Base-by-base conservation (phyloP, 2,113 vertebrate genomes). In the Equus quagga region DNA sequence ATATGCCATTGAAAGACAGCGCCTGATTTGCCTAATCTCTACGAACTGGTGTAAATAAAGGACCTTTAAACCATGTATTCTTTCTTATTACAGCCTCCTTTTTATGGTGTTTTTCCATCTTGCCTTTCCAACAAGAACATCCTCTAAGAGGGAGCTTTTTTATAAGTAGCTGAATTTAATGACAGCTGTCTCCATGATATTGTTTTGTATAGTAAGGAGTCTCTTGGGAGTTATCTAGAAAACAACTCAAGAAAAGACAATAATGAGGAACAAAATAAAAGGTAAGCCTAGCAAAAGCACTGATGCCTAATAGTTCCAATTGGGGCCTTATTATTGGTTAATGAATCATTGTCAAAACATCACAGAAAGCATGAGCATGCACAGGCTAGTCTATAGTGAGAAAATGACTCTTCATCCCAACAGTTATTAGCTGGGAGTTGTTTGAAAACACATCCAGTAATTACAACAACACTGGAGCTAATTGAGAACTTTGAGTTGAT, bases 401-500 rank as follows among this genome's bases (percentile, higher is more conserved):
- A 96, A 96, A 97, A 98, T 96, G 97, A 82, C 97, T 98, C 97
- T 97, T 97, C 98, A 78, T 96, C 97, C 94, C 95, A 89, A 97
- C 90, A 97, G 97, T 95, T 98, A 98, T 98, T 96, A 98, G 90
- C 97, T 89, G 97, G 97, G 83, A 98, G 88, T 98, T 98, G 96
- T 98, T 96, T 97, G 97, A 97, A 98, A 98, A 98, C 86, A 92
- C 46, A 62, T 96, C 94, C 88, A 90, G 95, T 98, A 98, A 98
- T 98, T 98, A 72, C 56, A 97, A 90, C 83, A 96, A 98, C 96
- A 97, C 89, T 83, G 90, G 75, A 95, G 87, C 84, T 98, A 98
- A 98, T 98, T 98, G 97, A 98, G 98, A 98, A 98, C 96, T 98
- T 91, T 94, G 65, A 96, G 98, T 96, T 78, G 97, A 98, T 94